Evolutionary conservation across 2,888 invertebrate species (phyloP).

Genomic region (Trichopria drosophilae): DNA sequence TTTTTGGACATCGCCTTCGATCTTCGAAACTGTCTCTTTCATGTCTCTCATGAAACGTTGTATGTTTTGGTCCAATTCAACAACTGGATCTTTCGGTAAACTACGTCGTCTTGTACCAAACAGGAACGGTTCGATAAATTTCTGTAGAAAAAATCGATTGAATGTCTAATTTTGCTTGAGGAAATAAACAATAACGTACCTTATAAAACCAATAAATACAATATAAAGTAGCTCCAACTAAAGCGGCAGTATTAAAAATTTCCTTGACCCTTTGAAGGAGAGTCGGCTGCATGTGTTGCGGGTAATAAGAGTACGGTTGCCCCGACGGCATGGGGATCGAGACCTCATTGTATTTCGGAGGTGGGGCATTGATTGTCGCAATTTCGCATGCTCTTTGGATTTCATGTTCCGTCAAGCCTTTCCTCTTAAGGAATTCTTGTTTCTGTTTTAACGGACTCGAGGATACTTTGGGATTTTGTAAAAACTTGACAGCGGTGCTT

Average conservation of each 20-base stretch:
- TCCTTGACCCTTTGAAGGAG: slow-evolving; percentile 66
- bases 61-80: slow-evolving; percentile 70
- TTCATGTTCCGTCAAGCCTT: slow-evolving; percentile 76
- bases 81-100: slow-evolving; percentile 68
- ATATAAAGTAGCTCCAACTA: slow-evolving; percentile 79
- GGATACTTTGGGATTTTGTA: slow-evolving; percentile 82
- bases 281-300: slow-evolving; percentile 50
- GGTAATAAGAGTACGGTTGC: slow-evolving; percentile 39
- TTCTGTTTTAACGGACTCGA: slow-evolving; percentile 77
- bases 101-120: slow-evolving; percentile 71
- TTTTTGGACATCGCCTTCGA: slow-evolving; percentile 68
- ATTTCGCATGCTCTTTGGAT: slow-evolving; percentile 74
- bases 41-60: slow-evolving; percentile 65
- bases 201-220: slow-evolving; percentile 81
- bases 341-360: slow-evolving; percentile 45
- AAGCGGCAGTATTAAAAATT: slow-evolving; percentile 69
- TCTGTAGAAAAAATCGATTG: no score
- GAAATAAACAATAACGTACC: slow-evolving; percentile 59
- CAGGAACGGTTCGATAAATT: slow-evolving; percentile 67
- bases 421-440: slow-evolving; percentile 75
- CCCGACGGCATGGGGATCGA: slow-evolving; percentile 46
- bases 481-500: slow-evolving; percentile 81
- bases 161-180: slow-evolving; percentile 1
- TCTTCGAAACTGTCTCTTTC: slow-evolving; percentile 67
- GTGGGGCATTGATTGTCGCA: slow-evolving; percentile 52